Evolutionary conservation across 2,888 invertebrate genomes (phyloP), one percentile per base, ranked within the genome.

Genomic region (Lomographa bimaculata): DNA sequence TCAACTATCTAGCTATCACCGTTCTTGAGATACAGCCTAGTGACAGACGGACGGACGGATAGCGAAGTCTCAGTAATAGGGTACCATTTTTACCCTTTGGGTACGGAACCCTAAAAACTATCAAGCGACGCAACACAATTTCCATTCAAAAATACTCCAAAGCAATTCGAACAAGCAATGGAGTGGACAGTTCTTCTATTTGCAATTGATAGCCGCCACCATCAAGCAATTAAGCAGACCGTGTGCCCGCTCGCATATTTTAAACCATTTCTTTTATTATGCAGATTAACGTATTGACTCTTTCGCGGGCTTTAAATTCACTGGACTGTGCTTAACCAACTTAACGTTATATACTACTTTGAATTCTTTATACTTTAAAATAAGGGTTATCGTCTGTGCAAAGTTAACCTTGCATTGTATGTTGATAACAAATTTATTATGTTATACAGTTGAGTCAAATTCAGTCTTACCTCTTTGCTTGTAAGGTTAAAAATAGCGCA

Each of bases 271-370:
- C 80, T 78, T 78, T 86, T 84, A 79, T 85, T 77, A 87, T 87
- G 87, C 76, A 86, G 71, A 87, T 86, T 78, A 79, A 70, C 80
- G 78, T 81, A 82, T 84, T 84, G 85, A 84, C 80, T 79, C 62
- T 50, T 54, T 51, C 51, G 47, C 57, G 44, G 49, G 49, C 55
- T 52, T 57, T 55, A 59, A 44, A 59, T 58, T 50, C 57, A 48
- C 64, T 59, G 58, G 58, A 54, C 62, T 41, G 38, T 36, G n/a
- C 34, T 43, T 26, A 28, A 45, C 46, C 36, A 54, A 38, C 16
- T 30, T 42, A 36, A 7, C 6, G 18, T 2, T 11, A 1, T 3
- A 21, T 5, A 12, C 2, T 1, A 44, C 21, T 50, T 43, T 50
- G 4, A 30, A 10, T 11, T 30, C 25, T 54, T 39, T 7, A 3